Conservation (phyloP, 2,113 vertebrate genomes). For the Lates calcarifer region DNA sequence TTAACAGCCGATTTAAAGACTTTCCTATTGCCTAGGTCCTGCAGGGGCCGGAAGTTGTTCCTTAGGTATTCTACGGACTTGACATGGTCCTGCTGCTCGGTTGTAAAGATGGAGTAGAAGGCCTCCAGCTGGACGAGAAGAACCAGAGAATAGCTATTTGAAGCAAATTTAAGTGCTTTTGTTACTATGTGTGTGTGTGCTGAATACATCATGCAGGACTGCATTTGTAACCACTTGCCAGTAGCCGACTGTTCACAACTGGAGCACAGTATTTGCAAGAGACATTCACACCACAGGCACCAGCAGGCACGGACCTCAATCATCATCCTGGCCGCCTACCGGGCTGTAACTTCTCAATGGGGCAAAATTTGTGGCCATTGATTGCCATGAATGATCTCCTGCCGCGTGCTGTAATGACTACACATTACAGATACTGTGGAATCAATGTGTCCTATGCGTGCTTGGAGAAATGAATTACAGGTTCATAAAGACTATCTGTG, state of each 20-base stretch:
- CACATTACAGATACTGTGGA: slow-evolving; percentile 77
- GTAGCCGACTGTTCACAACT: slow-evolving; percentile 63
- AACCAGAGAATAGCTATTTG: slow-evolving; percentile 44
- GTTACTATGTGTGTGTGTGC: slow-evolving; percentile 1
- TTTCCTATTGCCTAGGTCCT: slow-evolving; percentile 88
- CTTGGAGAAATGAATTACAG: slow-evolving; percentile 80
- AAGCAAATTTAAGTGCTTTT: slow-evolving; percentile 31
- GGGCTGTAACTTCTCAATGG: slow-evolving; percentile 79
- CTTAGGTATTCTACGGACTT: slow-evolving; percentile 98
- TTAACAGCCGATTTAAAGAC: slow-evolving; percentile 94
- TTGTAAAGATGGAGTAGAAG: slow-evolving; percentile 99
- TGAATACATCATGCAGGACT: slow-evolving; percentile 47
- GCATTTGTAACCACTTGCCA: slow-evolving; percentile 53
- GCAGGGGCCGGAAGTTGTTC: slow-evolving; percentile 96
- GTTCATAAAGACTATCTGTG: slow-evolving; percentile 77
- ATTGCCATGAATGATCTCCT: slow-evolving; percentile 80
- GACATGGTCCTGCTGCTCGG: slow-evolving; percentile 98
- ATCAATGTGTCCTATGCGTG: slow-evolving; percentile 79
- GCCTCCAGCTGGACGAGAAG: slow-evolving; percentile 90
- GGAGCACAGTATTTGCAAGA: slow-evolving; percentile 57
- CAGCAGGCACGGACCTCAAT: slow-evolving; percentile 62
- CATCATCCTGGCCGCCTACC: slow-evolving; percentile 67
- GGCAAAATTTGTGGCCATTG: slow-evolving; percentile 80
- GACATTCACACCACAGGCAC: slow-evolving; percentile 62
- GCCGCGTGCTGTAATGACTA: slow-evolving; percentile 77